phyloP scores from a whole-genome alignment of 2,888 invertebrate genomes.

The Apotomis turbidana region DNA sequence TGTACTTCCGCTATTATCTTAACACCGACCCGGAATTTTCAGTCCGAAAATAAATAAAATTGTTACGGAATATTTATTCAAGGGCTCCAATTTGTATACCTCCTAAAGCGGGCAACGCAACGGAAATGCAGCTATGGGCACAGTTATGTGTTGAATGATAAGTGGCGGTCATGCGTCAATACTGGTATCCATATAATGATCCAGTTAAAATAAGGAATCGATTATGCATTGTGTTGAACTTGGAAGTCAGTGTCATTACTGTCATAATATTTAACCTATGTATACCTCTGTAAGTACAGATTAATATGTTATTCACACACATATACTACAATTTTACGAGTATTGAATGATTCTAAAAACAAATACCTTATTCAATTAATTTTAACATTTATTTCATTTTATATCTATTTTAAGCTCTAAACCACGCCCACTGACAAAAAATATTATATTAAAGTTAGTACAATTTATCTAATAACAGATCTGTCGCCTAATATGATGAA shows the following conservation, averaged over 20 bases:
- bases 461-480: conserved; percentile 19
- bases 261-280: neutral
- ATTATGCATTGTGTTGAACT: conserved; percentile 43
- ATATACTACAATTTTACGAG: neutral
- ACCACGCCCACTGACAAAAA: neutral
- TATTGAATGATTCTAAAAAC: neutral
- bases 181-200: conserved; percentile 37
- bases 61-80: conserved; percentile 58
- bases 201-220: conserved; percentile 39
- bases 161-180: conserved; percentile 63
- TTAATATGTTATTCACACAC: too few relatives aligned
- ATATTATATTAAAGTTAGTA: neutral
- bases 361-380: too few relatives aligned
- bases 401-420: too few relatives aligned
- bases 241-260: conserved; percentile 15
- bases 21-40: neutral
- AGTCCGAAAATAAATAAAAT: neutral
- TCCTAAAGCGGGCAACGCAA: conserved; percentile 62
- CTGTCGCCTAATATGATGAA: conserved; percentile 30
- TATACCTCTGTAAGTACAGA: neutral
- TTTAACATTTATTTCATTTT: too few relatives aligned
- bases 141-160: conserved; percentile 63
- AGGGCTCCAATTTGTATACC: conserved; percentile 67
- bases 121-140: conserved; percentile 75
- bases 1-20: conserved; percentile 23